Base-by-base conservation (phyloP, 2,113 vertebrate species). In the Equus quagga region DNA sequence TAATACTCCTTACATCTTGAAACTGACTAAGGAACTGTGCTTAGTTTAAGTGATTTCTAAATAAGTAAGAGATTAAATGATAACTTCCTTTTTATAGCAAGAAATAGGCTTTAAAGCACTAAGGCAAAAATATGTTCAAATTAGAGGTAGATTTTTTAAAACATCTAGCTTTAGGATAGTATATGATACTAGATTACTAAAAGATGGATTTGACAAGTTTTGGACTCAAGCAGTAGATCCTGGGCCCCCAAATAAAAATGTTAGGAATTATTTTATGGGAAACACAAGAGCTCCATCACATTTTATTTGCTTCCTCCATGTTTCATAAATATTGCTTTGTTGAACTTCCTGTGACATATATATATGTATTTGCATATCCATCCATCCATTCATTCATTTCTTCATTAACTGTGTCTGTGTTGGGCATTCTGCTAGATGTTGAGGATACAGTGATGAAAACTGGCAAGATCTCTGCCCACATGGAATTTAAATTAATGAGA, bases 191-290 rank as follows among this genome's bases (percentile, higher is more conserved):
- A 36, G 3, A 93, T 70, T 62, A 79, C 14, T 8, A 36, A 88
- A 64, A 72, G 33, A 58, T 58, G 41, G 26, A 62, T 87, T 90
- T 98, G 44, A 69, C 58, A n/a, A 92, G 11, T 83, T 64, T 76
- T 41, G n/a, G 46, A 72, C 6, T 17, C 24, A 94, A 85, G 36
- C 5, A 91, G 75, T 23, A 28, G 4, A 3, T 72, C 33, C 15
- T 19, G 7, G 36, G 11, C 5, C 2, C 26, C 41, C 31, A 67
- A 67, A 58, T 65, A 1, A 88, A 93, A 95, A 84, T 46, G 69
- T 56, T n/a, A 84, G 21, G 36, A 88, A 80, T 80, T 75, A 88
- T 83, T 94, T 78, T 94, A 1, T 89, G 15, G 28, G 10, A 72
- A 89, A 79, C 6, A 88, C 5, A 80, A 46, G 44, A 83, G 10